Base-by-base conservation (phyloP, 2,113 vertebrate genomes). In the Saiga tatarica region DNA sequence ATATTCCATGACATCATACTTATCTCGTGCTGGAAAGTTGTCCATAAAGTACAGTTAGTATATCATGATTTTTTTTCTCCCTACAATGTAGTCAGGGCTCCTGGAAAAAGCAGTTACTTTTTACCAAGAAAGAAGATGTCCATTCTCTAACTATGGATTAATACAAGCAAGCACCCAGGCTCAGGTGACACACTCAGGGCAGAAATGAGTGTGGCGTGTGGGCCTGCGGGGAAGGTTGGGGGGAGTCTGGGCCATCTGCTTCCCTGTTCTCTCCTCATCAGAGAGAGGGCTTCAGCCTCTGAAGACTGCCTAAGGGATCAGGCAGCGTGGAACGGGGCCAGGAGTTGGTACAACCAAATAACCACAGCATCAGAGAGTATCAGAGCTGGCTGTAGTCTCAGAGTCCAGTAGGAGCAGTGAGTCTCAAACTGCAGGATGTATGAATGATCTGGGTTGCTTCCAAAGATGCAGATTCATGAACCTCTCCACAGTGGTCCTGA, bases 101-200 rank as follows among this genome's bases (percentile, higher is more conserved):
- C 64, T 64, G 19, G 39, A 71, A 96, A 93, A 95, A 36, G 14
- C 3, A 81, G 26, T 90, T 50, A 42, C 21, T 82, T 85, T 76
- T 83, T 55, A 33, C 36, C 17, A 59, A 62, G 47, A 95, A 10
- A 17, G 13, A 36, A 15, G 8, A 8, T 55, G 39, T 42, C 30
- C 36, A 71, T 13, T 60, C n/a, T 17, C n/a, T n/a, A 25, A 3
- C 2, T 33, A 15, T 25, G 42, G 14, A 5, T 17, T n/a, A 45
- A 21, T 39, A 47, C 6, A 21, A 39, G 39, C 28, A 74, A 17
- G n/a, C n/a, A 39, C 5, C 9, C 2, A n/a, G 60, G 10, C 33
- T n/a, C 33, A 74, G 57, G 39, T 19, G 39, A 67, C 67, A 78
- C 16, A 19, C 19, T 3, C 50, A 2, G 2, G 14, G 17, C 5